Conservation (phyloP, 2,113 vertebrate genomes). For the Corythaixoides concolor region DNA sequence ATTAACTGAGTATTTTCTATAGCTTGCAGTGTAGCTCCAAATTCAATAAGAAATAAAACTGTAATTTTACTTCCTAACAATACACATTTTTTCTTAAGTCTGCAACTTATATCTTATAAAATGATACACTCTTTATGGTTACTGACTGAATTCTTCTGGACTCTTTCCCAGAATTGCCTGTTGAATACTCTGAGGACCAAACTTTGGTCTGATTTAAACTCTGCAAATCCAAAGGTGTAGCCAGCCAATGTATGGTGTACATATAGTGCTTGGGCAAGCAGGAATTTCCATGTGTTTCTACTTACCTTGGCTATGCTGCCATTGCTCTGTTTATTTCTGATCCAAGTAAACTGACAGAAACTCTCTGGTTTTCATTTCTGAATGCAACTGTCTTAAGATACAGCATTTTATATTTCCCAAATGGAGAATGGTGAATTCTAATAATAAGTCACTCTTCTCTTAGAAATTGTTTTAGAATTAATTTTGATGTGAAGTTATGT, state of each 20-base stretch:
- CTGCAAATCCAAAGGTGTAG: slow-evolving; percentile 17
- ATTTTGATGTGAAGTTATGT: neutral
- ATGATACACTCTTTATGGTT: neutral
- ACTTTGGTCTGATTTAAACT: slow-evolving; percentile 6
- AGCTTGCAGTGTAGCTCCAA: neutral
- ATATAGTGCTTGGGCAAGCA: neutral
- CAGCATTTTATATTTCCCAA: neutral
- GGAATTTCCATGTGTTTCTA: slow-evolving; percentile 45
- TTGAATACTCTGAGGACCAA: neutral
- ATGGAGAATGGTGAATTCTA: neutral
- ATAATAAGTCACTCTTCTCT: neutral
- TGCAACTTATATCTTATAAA: neutral
- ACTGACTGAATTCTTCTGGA: neutral
- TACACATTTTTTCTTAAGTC: neutral
- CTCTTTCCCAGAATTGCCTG: neutral
- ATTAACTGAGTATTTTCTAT: neutral
- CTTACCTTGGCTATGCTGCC: neutral
- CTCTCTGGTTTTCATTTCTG: neutral
- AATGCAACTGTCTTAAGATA: neutral
- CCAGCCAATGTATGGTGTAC: neutral
- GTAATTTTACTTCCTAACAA: neutral
- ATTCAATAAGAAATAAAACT: slow-evolving; percentile 3
- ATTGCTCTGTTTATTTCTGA: neutral
- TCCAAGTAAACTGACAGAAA: neutral
- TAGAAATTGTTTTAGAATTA: neutral